Conservation (phyloP, 2,113 vertebrate species). For the Dolichallabes microphthalmus region DNA sequence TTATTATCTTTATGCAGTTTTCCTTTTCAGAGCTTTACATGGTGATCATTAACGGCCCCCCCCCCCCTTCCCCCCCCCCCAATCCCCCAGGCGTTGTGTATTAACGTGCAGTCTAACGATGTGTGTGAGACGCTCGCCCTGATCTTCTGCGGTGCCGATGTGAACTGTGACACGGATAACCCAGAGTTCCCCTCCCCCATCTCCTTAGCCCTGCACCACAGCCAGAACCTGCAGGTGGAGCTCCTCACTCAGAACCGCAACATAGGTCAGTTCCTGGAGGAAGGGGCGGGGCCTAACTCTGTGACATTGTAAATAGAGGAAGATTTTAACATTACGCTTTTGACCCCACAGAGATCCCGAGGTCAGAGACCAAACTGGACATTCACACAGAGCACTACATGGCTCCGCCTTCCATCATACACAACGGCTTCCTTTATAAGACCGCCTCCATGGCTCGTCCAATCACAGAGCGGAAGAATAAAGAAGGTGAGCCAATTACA, state of each 20-base stretch:
- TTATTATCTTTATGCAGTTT: no score
- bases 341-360: conserved; percentile 74
- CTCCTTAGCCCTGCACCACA: conserved; percentile 76
- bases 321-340: not conserved
- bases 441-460: conserved; percentile 83
- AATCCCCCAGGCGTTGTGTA: conserved; percentile 81
- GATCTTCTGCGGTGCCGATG: conserved; percentile 89
- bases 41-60: not conserved
- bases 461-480: conserved; percentile 78
- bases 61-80: not conserved
- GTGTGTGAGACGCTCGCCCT: conserved; percentile 88
- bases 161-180: conserved; percentile 80
- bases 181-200: conserved; percentile 72
- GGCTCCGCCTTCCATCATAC: conserved; percentile 75
- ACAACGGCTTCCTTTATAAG: conserved; percentile 91
- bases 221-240: conserved; percentile 85
- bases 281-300: not conserved
- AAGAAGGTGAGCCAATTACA: conserved; percentile 75
- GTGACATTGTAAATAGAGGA: not conserved
- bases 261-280: conserved; percentile 73
- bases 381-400: conserved; percentile 76
- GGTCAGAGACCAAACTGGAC: conserved; percentile 65
- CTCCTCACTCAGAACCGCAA: conserved; percentile 85
- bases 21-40: not conserved
- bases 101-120: conserved; percentile 85